Percentiles rank a stretch among this genome's conserved stretches.
phyloP scores from a whole-genome alignment of 2,113 vertebrate genomes.

The Tapirus terrestris region DNA sequence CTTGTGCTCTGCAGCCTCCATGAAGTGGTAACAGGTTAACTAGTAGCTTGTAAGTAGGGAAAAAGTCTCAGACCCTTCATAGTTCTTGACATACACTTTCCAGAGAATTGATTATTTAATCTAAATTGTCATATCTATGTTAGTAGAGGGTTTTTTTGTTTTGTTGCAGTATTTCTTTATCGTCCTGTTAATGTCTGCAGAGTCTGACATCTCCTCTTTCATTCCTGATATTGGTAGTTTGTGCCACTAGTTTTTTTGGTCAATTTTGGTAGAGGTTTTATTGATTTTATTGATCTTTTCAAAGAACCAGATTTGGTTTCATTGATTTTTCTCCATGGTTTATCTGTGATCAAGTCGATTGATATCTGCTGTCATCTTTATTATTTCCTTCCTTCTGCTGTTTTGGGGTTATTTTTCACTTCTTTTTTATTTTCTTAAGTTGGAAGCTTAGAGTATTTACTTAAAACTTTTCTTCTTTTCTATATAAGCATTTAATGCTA shows the following conservation, averaged over 20 bases:
- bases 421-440: neutral
- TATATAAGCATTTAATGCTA: neutral
- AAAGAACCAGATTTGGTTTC: constrained; percentile 11
- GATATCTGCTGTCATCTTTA: neutral
- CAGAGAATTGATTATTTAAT: neutral
- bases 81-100: neutral
- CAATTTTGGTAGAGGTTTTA: neutral
- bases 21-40: neutral
- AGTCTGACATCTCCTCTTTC: neutral
- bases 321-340: neutral
- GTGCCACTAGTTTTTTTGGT: neutral
- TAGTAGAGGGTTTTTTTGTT: neutral
- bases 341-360: neutral
- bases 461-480: neutral
- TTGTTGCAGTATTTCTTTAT: neutral
- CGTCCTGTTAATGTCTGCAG: neutral
- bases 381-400: neutral
- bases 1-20: neutral
- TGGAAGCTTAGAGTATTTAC: neutral
- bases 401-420: constrained; percentile 15
- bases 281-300: neutral
- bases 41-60: neutral
- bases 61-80: neutral
- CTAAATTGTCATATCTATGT: neutral
- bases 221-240: neutral